Evolutionary conservation across 2,888 invertebrate species (phyloP), one percentile per base, ranked within the genome.

Genomic region (Halictus ligatus): DNA sequence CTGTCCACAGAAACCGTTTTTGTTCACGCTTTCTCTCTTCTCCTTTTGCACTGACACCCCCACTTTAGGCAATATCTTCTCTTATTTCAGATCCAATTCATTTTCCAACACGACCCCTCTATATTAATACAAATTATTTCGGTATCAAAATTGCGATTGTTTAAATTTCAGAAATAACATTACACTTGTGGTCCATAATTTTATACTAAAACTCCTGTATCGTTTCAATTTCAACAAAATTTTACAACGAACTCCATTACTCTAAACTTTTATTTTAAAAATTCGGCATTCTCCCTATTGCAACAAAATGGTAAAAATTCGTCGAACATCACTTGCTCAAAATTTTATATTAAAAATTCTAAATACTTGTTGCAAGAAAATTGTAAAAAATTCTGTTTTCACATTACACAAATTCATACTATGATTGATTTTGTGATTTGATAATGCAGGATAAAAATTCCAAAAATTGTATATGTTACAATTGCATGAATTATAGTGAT

Each of bases 1-100:
- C 92, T 91, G 92, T 87, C 86, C 87, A 73, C 81, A 60, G 83
- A 78, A 81, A 81, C 58, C 75, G 77, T 84, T 87, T 89, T 90
- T 89, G 86, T 90, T 75, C 77, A 77, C 64, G 48, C 35, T 77
- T 64, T 78, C 81, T 85, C n/a, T 80, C 58, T 76, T 43, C 35
- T 69, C 50, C 69, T 72, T 80, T 80, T 72, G 40, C 76, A 73
- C 50, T 29, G 29, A 64, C 46, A 25, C 40, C 64, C 71, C 50
- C 69, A 48, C 80, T 67, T 29, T 29, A 29, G 0, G 18, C 18
- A 18, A 64, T 64, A 64, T 64, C 29, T 64, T 29, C 29, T 29
- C 29, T 64, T 64, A 64, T 64, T 29, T 64, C 15, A 0, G 29
- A 15, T 64, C 29, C 15, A 40, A 25, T 40, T 43, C 40, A 43